A percentile compares a stretch with the other conserved stretches of the same genome.
These are phyloP conservation scores for Melikaiella ostensackeni DNA, from an alignment of 2,888 invertebrate species.

Conservation along the genomic window DNA sequence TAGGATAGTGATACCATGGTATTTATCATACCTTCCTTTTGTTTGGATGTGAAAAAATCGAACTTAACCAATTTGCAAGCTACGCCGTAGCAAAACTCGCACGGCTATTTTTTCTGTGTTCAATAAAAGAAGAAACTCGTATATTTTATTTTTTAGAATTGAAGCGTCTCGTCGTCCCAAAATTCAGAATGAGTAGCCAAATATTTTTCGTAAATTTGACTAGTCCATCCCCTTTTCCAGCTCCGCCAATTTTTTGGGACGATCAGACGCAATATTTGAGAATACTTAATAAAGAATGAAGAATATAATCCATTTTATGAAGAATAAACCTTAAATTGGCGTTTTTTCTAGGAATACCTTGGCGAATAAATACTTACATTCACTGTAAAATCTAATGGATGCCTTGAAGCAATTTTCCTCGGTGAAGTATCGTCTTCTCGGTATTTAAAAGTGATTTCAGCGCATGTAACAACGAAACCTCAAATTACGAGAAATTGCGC, in stretches of 20 bases:
- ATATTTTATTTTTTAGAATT: background rate
- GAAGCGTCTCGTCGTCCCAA: no score
- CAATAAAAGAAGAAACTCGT: background rate
- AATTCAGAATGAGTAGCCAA: no score
- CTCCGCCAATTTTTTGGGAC: no score
- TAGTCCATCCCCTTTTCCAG: no score
- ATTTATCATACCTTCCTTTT: no score
- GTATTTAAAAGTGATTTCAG: conserved; percentile 62
- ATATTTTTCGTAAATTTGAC: no score
- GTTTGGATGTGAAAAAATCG: no score
- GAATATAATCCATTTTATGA: conserved; percentile 1
- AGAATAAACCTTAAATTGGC: conserved; percentile 5
- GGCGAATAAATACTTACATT: conserved; percentile 37
- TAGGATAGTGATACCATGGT: no score
- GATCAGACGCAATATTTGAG: background rate
- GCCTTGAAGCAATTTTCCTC: conserved; percentile 42
- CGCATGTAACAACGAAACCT: conserved; percentile 62
- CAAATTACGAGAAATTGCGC: conserved; percentile 66
- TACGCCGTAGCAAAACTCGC: no score
- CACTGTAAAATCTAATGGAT: conserved; percentile 40
- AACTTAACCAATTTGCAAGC: no score
- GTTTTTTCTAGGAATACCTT: conserved; percentile 9
- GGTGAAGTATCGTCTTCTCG: conserved; percentile 17
- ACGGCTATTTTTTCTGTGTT: no score
- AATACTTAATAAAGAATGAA: background rate